Percentiles rank a stretch among this genome's conserved stretches.
Evolutionary conservation across 2,113 vertebrate species (phyloP).

Genomic region (Chamaetylas fuelleborni): DNA sequence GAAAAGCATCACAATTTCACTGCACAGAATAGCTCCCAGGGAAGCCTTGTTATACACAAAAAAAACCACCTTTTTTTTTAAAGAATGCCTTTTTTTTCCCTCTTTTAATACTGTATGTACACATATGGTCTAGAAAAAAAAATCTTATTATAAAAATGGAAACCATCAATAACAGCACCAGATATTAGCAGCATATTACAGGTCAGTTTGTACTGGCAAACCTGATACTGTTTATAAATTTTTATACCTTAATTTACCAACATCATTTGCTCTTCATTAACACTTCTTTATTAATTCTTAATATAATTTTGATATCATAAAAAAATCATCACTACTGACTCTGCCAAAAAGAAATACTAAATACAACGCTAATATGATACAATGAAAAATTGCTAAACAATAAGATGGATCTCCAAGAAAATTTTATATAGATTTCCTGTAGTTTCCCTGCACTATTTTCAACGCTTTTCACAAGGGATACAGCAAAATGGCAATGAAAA

Average conservation of each 20-base stretch:
- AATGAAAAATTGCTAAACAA: constrained; percentile 25
- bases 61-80: neutral
- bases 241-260: neutral
- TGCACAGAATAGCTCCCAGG: neutral
- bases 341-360: neutral
- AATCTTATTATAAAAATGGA: neutral
- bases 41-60: neutral
- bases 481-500: constrained; percentile 38
- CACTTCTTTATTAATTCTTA: neutral
- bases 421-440: constrained; percentile 42
- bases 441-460: constrained; percentile 40
- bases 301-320: neutral
- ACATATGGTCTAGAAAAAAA: no score
- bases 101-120: neutral
- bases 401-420: constrained; percentile 19
- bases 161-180: neutral
- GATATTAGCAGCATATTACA: neutral
- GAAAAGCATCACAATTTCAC: neutral
- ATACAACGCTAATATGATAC: neutral
- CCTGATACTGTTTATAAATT: neutral
- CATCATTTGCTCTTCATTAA: neutral
- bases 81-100: neutral
- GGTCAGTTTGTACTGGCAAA: neutral
- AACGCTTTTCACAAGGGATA: constrained; percentile 51
- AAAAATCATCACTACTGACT: neutral